Evolutionary conservation across 92 coral and sea anemone species (phyloP).

Genomic region (Scolanthus callimorphus): DNA sequence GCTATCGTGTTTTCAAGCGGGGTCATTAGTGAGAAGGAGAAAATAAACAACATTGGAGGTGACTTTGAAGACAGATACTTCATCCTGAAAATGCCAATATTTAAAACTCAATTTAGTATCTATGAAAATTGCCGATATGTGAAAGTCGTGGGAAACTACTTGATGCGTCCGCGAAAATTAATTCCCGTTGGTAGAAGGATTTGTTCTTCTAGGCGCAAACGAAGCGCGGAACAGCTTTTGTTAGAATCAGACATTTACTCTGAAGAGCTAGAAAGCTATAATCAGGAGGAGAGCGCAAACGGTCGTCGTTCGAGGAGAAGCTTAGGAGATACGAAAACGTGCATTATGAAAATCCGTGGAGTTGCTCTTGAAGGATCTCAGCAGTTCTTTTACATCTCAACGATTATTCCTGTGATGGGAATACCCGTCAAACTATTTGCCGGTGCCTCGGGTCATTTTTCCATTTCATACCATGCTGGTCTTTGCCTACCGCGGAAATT

Average conservation of each 20-base stretch:
- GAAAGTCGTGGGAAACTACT: conserved; percentile 49
- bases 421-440: conserved; percentile 63
- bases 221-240: conserved; percentile 48
- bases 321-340: conserved; percentile 9
- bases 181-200: conserved; percentile 62
- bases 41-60: conserved; percentile 52
- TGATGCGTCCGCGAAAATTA: conserved; percentile 44
- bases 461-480: conserved; percentile 54
- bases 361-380: conserved; percentile 28
- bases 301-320: conserved; percentile 31
- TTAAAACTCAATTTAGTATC: conserved; percentile 59
- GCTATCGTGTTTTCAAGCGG: conserved; percentile 76
- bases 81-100: conserved; percentile 64
- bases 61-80: conserved; percentile 87
- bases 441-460: conserved; percentile 73
- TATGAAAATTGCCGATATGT: conserved; percentile 68
- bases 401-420: conserved; percentile 52
- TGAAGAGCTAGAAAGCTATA: conserved; percentile 57
- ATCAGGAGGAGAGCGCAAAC: conserved; percentile 41
- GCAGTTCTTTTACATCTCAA: conserved; percentile 4
- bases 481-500: conserved; percentile 39
- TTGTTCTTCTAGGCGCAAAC: conserved; percentile 64
- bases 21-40: conserved; percentile 61
- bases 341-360: conserved; percentile 14
- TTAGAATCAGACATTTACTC: conserved; percentile 79